A percentile compares a stretch with the other conserved stretches of the same genome.
phyloP scores from a whole-genome alignment of 2,888 invertebrate genomes.

The Polyommatus icarus region DNA sequence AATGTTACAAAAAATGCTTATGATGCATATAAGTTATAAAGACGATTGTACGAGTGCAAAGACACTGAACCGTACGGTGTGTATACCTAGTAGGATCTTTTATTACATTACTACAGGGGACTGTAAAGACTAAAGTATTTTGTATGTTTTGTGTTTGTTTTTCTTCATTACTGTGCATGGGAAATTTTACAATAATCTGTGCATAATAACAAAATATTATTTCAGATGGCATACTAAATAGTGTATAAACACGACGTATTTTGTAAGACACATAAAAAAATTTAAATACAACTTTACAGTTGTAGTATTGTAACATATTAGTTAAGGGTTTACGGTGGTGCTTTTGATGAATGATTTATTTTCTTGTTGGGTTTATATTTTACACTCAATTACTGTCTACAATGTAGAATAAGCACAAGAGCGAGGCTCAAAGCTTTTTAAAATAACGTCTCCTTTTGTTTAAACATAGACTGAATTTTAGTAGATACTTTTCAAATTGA shows the following conservation, averaged over 20 bases:
- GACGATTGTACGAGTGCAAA: too few species aligned
- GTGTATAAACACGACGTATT: neutral
- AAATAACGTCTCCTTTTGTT: neutral
- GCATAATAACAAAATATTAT: neutral
- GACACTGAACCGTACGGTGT: too few species aligned
- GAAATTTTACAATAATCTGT: neutral
- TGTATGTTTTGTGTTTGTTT: neutral
- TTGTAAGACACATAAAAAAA: neutral
- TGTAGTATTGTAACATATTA: neutral
- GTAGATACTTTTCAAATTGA: neutral
- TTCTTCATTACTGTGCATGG: neutral
- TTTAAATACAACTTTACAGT: neutral
- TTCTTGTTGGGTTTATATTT: neutral
- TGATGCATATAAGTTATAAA: too few species aligned
- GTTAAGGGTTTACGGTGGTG: neutral
- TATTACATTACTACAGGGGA: neutral
- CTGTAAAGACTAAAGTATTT: neutral
- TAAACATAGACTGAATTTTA: neutral
- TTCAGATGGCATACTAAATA: neutral
- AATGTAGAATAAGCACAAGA: neutral
- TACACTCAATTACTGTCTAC: neutral
- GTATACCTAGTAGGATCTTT: neutral
- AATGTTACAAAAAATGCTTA: too few species aligned
- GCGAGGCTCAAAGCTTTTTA: neutral
- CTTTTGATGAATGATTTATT: slow-evolving; percentile 10